phyloP scores from a whole-genome alignment of 2,113 vertebrate genomes.

The Blennius ocellaris region DNA sequence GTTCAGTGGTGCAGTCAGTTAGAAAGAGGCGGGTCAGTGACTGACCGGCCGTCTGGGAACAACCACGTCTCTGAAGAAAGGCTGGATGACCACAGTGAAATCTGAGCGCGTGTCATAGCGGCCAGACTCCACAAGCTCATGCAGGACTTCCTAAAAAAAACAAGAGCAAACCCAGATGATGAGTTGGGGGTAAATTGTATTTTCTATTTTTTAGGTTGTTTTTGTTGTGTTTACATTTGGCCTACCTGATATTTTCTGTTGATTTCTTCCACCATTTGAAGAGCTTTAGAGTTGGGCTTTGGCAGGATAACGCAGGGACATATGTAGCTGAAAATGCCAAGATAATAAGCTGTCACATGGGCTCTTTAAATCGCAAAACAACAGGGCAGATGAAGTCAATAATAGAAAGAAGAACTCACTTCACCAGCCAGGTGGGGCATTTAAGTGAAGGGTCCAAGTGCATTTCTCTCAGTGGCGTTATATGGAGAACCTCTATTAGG shows the following conservation, averaged over 20 bases:
- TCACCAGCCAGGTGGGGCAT: slow-evolving; percentile 85
- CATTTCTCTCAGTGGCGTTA: slow-evolving; percentile 81
- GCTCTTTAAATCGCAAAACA: no score
- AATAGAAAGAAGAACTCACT: slow-evolving; percentile 62
- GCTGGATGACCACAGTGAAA: slow-evolving; percentile 89
- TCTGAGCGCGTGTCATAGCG: slow-evolving; percentile 83
- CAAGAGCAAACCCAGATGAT: neutral
- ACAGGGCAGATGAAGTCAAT: no score
- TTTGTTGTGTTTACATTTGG: neutral
- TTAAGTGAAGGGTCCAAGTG: slow-evolving; percentile 77
- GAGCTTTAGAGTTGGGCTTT: slow-evolving; percentile 78
- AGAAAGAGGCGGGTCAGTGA: slow-evolving; percentile 14
- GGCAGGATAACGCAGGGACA: slow-evolving; percentile 87
- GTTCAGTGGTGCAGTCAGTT: no score
- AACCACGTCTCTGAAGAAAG: slow-evolving; percentile 78
- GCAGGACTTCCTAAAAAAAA: slow-evolving; percentile 72
- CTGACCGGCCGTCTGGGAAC: slow-evolving; percentile 77
- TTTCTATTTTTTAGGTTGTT: neutral
- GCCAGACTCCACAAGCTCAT: slow-evolving; percentile 76
- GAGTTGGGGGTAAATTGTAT: neutral
- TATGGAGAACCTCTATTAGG: slow-evolving; percentile 85
- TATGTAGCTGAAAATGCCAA: slow-evolving; percentile 77
- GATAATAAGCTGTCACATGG: neutral
- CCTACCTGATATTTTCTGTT: slow-evolving; percentile 87
- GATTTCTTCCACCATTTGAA: slow-evolving; percentile 76